Evolutionary conservation across 2,888 invertebrate genomes (phyloP), one percentile per base, ranked within the genome.

Genomic region (Allygus modestus): DNA sequence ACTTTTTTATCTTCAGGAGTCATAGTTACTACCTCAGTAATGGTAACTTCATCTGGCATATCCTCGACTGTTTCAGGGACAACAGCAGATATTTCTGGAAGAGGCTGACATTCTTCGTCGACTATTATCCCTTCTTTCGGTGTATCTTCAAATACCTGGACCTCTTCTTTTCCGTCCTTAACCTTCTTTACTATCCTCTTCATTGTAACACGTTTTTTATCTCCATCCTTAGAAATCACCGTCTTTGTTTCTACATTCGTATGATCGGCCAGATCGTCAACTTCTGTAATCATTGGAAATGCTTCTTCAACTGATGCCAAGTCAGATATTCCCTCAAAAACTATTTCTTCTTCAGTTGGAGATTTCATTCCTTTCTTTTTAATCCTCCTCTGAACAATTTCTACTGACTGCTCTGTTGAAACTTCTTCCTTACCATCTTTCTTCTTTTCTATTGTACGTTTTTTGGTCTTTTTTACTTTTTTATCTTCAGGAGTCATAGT

Each of bases 231-330:
- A 7, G 54, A 31, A 17, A 77, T 58, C 7, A 89, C 89, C 7
- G 89, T 90, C 26, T 43, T 43, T n/a, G 90, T 87, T 84, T 90
- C 89, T 85, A 73, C 37, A 23, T 20, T 65, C 26, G 51, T 37
- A 51, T 61, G 77, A 61, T 77, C 79, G 1, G 79, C 54, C 28
- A 90, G 87, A 85, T 90, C 89, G 85, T 90, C 89, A 0, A 77
- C 69, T 86, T 90, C 89, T 65, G 90, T 88, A 86, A 92, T 91
- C 86, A 91, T 91, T 82, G 90, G 89, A 88, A 91, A 88, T 87
- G 92, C 89, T 89, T 90, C 87, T 33, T 46, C 75, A 75, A 43
- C 43, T 43, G 82, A 61, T 0, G 20, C 17, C 11, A 73, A 12
- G 31, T 37, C 41, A 69, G 90, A 89, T 88, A 91, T 88, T 87